These are phyloP conservation scores for Phalacrocorax aristotelis DNA, from an alignment of 2,113 vertebrate species.

Conservation along the genomic window DNA sequence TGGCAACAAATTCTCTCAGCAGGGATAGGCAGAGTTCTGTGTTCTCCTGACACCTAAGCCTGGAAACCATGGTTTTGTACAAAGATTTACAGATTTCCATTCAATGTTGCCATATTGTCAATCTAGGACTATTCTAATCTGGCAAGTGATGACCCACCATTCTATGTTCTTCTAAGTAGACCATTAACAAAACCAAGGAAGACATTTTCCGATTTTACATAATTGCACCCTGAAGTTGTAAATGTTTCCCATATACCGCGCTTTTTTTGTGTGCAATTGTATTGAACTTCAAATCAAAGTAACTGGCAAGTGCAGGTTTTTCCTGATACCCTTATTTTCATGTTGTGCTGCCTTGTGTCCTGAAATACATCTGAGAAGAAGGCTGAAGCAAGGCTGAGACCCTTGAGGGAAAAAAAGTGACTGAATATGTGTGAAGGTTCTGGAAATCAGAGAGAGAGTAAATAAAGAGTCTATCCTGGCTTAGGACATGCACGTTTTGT, in stretches of 20 bases:
- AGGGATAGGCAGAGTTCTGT: background rate
- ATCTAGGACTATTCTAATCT: background rate
- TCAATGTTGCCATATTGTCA: background rate
- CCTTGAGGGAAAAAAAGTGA: slow-evolving; percentile 26
- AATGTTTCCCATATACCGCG: background rate
- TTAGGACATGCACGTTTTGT: slow-evolving; percentile 33
- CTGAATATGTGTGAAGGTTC: background rate
- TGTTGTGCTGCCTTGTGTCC: background rate
- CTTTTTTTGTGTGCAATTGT: background rate
- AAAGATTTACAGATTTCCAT: slow-evolving; percentile 1
- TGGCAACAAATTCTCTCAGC: background rate
- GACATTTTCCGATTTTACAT: background rate
- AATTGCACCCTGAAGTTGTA: background rate
- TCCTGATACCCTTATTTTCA: background rate
- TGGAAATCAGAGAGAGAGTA: background rate
- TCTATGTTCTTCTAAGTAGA: background rate
- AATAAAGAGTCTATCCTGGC: slow-evolving; percentile 10
- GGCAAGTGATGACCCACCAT: background rate
- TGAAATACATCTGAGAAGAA: background rate
- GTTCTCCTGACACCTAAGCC: background rate
- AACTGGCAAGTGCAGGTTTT: background rate
- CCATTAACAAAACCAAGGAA: background rate
- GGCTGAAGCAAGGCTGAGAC: background rate
- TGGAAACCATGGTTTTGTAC: background rate
- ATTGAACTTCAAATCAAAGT: background rate